Base-by-base conservation (phyloP, 2,797 vertebrate species). In the Furcifer pardalis region DNA sequence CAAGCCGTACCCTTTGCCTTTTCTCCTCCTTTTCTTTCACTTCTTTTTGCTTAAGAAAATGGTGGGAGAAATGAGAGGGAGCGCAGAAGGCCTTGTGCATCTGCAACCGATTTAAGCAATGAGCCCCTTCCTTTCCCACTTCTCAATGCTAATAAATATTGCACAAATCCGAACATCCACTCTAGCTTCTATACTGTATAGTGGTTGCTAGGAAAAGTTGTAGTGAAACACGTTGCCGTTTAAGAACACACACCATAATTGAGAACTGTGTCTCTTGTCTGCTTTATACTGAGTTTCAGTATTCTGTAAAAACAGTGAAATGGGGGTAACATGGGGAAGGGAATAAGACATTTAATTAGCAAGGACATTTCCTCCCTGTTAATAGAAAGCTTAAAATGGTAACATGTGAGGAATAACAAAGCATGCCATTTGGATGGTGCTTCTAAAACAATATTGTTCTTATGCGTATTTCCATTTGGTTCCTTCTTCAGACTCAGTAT, bases 391-490 rank as follows among this genome's bases (percentile, higher is more conserved):
- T 74, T 42, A 84, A 60, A 84, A 62, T 7, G 21, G 46, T 25
- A 66, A 79, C 5, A 49, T 42, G 32, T 56, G 32, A 27, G 27
- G 35, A 83, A 83, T 25, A 25, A 37, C 35, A 74, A 32, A 42
- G 19, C 10, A 56, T 68, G 44, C 30, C 69, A 42, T 21, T 44
- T 40, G 49, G 63, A 25, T 44, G 77, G 75, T 30, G 32, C 49
- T 74, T 74, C 68, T 73, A 79, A 73, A 56, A 52, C 7, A 35
- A 19, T 79, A 46, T 37, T 84, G 68, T 80, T 68, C 62, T 81
- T 68, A 8, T 27, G 30, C 4, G 8, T 65, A 9, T 80, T 80
- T 80, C 35, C 74, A 5, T 32, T 85, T 85, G 25, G 35, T 68
- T 44, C 46, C 25, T 59, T 49, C 72, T 78, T 40, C 63, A 75